These are phyloP conservation scores for Melanaphis sacchari DNA, from an alignment of 1,140 invertebrate species.

Conservation along the genomic window DNA sequence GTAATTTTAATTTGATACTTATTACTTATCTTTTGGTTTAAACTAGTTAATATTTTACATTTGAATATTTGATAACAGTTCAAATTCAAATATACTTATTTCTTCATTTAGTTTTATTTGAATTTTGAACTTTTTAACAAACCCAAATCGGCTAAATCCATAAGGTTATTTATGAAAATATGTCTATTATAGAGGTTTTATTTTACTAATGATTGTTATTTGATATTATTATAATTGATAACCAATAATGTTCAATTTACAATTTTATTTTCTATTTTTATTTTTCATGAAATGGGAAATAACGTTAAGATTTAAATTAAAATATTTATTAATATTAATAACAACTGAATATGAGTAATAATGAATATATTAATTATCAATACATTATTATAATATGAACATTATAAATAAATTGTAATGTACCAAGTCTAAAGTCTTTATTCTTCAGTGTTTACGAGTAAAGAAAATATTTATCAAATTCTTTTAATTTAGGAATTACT, in stretches of 20 bases:
- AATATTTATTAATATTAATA: not conserved
- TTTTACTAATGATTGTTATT: not conserved
- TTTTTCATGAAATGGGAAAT: not conserved
- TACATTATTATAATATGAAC: not conserved
- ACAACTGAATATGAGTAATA: not conserved
- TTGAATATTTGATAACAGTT: too few relatives aligned
- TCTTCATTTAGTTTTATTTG: too few relatives aligned
- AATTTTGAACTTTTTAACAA: too few relatives aligned
- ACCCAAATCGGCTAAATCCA: not conserved
- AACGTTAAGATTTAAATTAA: not conserved
- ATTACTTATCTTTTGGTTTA: too few relatives aligned
- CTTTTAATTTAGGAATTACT: not conserved
- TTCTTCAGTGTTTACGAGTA: too few relatives aligned
- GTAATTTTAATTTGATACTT: too few relatives aligned
- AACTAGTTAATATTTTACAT: too few relatives aligned
- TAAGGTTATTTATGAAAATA: too few relatives aligned
- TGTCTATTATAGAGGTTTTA: too few relatives aligned
- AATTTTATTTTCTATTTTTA: not conserved
- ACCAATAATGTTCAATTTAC: not conserved
- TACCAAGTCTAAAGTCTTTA: not conserved
- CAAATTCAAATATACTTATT: too few relatives aligned
- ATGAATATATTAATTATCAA: too few relatives aligned
- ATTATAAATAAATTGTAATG: not conserved
- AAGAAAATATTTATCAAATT: not conserved
- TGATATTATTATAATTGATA: not conserved